phyloP scores from a whole-genome alignment of 2,113 vertebrate genomes.

The Paramisgurnus dabryanus region DNA sequence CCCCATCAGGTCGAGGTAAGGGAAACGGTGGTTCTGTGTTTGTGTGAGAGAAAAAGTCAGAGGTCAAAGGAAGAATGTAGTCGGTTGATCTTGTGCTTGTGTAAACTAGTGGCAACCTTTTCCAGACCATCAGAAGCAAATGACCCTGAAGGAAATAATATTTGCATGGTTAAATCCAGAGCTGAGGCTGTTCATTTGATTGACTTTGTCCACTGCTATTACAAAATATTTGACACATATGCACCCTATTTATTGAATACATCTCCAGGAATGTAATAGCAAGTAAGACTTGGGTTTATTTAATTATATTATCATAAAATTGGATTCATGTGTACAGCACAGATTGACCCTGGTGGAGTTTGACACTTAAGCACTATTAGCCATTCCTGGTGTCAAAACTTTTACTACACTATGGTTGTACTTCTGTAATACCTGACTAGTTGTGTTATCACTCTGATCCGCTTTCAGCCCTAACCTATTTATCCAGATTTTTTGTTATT shows the following conservation, averaged over 20 bases:
- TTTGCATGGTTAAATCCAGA: constrained; percentile 12
- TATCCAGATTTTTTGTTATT: neutral
- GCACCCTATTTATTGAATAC: neutral
- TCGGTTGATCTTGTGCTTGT: constrained; percentile 54
- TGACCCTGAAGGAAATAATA: constrained; percentile 63
- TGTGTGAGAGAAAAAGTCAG: constrained; percentile 54
- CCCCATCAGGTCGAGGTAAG: constrained; percentile 83
- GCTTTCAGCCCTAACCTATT: constrained; percentile 55
- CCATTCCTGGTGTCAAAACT: constrained; percentile 17
- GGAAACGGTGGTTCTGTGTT: constrained; percentile 36
- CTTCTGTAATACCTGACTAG: neutral
- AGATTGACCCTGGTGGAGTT: neutral
- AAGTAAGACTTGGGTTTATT: neutral
- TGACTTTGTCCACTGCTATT: neutral
- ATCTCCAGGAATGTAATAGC: neutral
- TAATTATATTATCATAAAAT: neutral
- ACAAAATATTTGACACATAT: too few relatives aligned
- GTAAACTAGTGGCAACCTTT: constrained; percentile 80
- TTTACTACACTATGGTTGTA: constrained; percentile 21
- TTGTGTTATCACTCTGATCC: constrained; percentile 11
- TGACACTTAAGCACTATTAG: neutral
- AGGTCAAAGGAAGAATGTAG: constrained; percentile 10
- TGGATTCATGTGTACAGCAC: neutral
- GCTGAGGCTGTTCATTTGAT: constrained; percentile 36
- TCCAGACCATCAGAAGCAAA: constrained; percentile 83